Evolutionary conservation across 2,797 vertebrate genomes (phyloP).

Genomic region (Scolopax bukidnonensis): DNA sequence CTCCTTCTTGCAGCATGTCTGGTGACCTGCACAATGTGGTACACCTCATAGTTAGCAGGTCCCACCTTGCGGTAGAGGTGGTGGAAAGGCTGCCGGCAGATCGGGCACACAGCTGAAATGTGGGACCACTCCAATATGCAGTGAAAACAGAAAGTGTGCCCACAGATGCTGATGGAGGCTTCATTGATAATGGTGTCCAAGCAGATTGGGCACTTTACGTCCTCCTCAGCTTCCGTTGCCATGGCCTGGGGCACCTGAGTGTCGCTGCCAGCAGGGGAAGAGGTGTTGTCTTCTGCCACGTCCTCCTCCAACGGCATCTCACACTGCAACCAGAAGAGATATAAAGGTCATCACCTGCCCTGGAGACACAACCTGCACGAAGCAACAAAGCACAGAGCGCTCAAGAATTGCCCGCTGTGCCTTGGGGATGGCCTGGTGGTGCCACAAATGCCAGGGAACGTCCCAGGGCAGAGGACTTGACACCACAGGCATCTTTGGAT

Average conservation of each 20-base stretch:
- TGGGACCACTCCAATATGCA: too few species aligned
- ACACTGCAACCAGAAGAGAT: neutral
- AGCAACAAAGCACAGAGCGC: neutral
- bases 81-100: too few species aligned
- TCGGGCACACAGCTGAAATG: too few species aligned
- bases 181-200: accelerated
- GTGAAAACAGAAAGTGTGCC: too few species aligned
- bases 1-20: too few species aligned
- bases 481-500: neutral
- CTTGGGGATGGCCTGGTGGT: neutral
- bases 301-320: neutral
- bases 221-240: accelerated
- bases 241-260: neutral
- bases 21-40: too few species aligned
- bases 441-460: neutral
- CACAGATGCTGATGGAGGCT: accelerated
- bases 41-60: too few species aligned
- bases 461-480: neutral
- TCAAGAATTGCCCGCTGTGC: neutral
- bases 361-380: neutral
- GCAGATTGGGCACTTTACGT: neutral
- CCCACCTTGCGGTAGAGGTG: too few species aligned
- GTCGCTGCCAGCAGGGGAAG: neutral
- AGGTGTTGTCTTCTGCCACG: neutral
- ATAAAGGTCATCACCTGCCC: neutral